Conservation (phyloP, 2,888 invertebrate genomes). For the Tortricodes alternella region DNA sequence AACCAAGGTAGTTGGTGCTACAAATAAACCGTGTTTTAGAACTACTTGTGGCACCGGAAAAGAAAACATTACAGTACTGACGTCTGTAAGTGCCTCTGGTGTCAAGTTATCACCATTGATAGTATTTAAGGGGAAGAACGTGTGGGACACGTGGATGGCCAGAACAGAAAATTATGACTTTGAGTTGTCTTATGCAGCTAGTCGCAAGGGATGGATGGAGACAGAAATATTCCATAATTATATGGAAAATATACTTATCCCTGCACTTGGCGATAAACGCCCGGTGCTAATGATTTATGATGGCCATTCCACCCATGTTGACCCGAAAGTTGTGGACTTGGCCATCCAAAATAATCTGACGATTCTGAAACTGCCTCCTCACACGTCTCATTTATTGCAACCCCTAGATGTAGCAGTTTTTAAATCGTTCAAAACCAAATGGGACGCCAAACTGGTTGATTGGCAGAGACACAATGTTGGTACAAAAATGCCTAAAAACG, state of each 20-base stretch:
- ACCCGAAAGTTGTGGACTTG: constrained; percentile 32
- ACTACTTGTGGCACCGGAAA: constrained; percentile 28
- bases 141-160: constrained; percentile 42
- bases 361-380: constrained; percentile 42
- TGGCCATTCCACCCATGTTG: constrained; percentile 44
- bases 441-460: constrained; percentile 1
- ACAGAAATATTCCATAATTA: constrained; percentile 46
- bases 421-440: neutral
- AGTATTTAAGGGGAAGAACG: constrained; percentile 37
- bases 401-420: constrained; percentile 35
- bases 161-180: constrained; percentile 37
- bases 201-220: constrained; percentile 42
- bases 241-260: constrained; percentile 42
- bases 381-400: constrained; percentile 40
- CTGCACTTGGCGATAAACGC: constrained; percentile 39
- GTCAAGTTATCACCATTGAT: constrained; percentile 35
- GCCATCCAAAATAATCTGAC: constrained; percentile 35
- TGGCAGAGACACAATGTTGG: constrained; percentile 1
- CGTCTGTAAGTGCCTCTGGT: constrained; percentile 33
- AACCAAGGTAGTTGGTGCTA: constrained; percentile 29
- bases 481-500: neutral
- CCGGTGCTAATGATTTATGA: constrained; percentile 47
- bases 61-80: constrained; percentile 35
- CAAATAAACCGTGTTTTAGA: constrained; percentile 23
- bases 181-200: constrained; percentile 33